phyloP scores from a whole-genome alignment of 2,888 invertebrate genomes.

The Lepidochrysops patricia region DNA sequence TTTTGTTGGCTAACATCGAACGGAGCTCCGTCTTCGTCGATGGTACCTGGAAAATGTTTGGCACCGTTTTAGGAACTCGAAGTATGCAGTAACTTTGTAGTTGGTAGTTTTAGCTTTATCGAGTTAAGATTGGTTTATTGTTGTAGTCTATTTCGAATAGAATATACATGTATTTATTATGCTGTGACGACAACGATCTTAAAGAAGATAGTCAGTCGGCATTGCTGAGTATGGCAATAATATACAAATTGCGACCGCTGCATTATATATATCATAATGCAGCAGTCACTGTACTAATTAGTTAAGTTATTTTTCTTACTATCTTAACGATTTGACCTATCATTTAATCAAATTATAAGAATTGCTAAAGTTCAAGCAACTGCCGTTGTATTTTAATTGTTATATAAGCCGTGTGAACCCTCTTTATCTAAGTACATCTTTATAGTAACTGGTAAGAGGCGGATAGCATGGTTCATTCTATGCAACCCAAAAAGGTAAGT shows the following conservation, averaged over 20 bases:
- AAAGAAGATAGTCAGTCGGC: too few relatives aligned
- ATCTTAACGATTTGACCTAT: background rate
- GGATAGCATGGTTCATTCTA: background rate
- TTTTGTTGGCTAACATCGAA: conserved; percentile 82
- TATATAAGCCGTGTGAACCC: background rate
- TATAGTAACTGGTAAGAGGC: background rate
- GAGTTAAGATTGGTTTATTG: too few relatives aligned
- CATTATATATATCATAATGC: too few relatives aligned
- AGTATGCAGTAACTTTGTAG: background rate
- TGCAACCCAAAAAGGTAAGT: background rate
- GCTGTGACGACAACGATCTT: too few relatives aligned
- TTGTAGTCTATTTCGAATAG: too few relatives aligned
- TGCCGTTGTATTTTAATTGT: background rate
- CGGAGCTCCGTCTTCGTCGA: conserved; percentile 82
- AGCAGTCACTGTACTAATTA: too few relatives aligned
- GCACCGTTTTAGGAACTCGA: conserved; percentile 1
- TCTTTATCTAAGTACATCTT: background rate
- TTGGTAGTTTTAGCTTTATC: too few relatives aligned
- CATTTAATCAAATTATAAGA: background rate
- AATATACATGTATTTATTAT: too few relatives aligned
- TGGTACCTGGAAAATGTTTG: conserved; percentile 72
- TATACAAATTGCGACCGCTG: too few relatives aligned
- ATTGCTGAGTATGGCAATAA: too few relatives aligned
- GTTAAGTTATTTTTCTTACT: too few relatives aligned
- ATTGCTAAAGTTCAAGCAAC: conserved; percentile 1